A percentile compares a stretch with the other conserved stretches of the same genome.
Evolutionary conservation across 2,113 vertebrate species (phyloP).

Genomic region (Malurus cyaneus): DNA sequence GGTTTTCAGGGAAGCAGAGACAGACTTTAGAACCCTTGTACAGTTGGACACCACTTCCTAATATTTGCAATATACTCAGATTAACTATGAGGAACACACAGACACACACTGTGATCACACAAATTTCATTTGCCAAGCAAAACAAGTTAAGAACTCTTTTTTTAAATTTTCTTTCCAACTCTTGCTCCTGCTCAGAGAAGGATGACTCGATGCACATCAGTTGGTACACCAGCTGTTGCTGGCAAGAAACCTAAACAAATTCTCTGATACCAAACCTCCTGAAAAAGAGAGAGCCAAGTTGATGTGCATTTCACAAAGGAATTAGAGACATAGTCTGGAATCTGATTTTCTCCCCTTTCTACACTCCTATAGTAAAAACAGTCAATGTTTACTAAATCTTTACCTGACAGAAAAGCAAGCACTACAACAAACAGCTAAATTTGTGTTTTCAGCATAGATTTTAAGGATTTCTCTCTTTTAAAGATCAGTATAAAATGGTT

Average conservation of each 20-base stretch:
- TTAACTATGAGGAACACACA: neutral
- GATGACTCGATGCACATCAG: neutral
- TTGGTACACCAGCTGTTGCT: neutral
- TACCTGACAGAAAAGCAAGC: neutral
- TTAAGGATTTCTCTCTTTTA: neutral
- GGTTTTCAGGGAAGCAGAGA: neutral
- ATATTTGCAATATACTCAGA: neutral
- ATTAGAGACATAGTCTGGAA: neutral
- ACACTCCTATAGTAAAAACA: neutral
- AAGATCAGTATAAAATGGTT: neutral
- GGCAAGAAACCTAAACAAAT: neutral
- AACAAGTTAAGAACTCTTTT: neutral
- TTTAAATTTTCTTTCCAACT: neutral
- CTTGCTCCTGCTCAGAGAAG: neutral
- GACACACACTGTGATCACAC: neutral
- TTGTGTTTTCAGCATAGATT: neutral
- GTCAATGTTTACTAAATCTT: neutral
- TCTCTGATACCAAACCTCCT: neutral
- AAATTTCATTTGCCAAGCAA: neutral
- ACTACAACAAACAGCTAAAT: neutral
- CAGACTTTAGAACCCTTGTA: neutral
- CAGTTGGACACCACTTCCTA: neutral
- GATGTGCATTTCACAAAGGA: neutral
- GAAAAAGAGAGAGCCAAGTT: neutral
- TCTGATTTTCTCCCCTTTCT: neutral